Conservation (phyloP, 2,797 vertebrate species). For the Sebastes oblongus region DNA sequence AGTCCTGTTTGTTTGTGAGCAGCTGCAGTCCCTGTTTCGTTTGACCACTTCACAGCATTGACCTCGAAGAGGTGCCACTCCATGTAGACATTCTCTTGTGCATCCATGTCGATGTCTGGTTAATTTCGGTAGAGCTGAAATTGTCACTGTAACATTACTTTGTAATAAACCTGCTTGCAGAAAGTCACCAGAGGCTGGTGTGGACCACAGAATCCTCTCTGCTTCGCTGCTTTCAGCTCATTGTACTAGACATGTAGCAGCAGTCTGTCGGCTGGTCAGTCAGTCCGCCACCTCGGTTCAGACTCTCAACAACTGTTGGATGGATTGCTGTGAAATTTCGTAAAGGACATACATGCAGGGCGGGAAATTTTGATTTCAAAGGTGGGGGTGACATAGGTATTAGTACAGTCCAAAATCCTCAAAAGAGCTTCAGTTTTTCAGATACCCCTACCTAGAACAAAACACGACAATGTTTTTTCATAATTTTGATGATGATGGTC, state of each 20-base stretch:
- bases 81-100: conserved; percentile 86
- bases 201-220: conserved; percentile 19
- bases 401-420: no score
- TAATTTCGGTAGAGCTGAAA: conserved; percentile 94
- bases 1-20: conserved; percentile 77
- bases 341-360: neutral
- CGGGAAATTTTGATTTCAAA: no score
- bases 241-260: neutral
- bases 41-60: conserved; percentile 79
- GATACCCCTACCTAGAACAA: no score
- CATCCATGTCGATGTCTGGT: conserved; percentile 89
- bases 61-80: conserved; percentile 78
- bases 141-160: conserved; percentile 92
- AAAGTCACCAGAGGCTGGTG: conserved; percentile 82
- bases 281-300: accelerated
- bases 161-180: conserved; percentile 97
- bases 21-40: conserved; percentile 73
- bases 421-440: no score
- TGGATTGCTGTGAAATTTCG: neutral
- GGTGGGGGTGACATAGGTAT: no score
- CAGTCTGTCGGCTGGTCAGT: neutral
- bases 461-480: no score
- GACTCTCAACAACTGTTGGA: neutral
- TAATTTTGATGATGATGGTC: no score
- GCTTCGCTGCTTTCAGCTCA: neutral